A percentile compares a stretch with the other conserved stretches of the same genome.
Conservation (phyloP, 1,140 invertebrate genomes). For the Dryas iulia region DNA sequence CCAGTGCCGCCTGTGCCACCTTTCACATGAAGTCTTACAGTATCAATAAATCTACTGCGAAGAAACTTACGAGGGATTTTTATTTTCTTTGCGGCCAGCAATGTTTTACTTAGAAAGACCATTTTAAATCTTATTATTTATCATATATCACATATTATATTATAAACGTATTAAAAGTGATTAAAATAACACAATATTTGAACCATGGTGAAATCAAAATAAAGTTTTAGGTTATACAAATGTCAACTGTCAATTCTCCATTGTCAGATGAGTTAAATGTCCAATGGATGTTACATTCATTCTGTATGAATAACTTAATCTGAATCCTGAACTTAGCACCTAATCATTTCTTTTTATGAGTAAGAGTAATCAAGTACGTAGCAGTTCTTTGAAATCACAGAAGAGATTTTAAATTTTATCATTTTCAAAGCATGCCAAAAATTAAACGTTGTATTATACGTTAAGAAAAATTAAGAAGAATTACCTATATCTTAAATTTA, state of each 20-base stretch:
- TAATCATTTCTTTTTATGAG: too few species aligned
- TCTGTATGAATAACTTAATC: too few species aligned
- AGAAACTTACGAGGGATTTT: conserved; percentile 62
- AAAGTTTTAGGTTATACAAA: neutral
- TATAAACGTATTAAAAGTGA: too few species aligned
- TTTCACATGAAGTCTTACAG: conserved; percentile 85
- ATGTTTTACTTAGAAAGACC: conserved; percentile 58
- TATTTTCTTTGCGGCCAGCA: conserved; percentile 54
- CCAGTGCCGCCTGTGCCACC: conserved; percentile 89
- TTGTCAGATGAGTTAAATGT: neutral
- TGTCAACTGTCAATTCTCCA: neutral
- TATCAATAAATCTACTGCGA: conserved; percentile 85
- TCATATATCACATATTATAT: neutral
- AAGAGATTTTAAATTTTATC: too few species aligned
- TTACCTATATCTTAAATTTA: too few species aligned
- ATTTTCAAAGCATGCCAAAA: too few species aligned
- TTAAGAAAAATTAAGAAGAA: too few species aligned
- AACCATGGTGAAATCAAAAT: neutral
- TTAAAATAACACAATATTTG: neutral
- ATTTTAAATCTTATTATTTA: conserved; percentile 39
- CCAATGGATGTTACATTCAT: too few species aligned
- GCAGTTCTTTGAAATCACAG: too few species aligned
- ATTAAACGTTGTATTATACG: too few species aligned
- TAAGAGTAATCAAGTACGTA: too few species aligned
- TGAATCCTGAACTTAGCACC: too few species aligned